Conservation (phyloP, 2,113 vertebrate species). For the Agapornis roseicollis region DNA sequence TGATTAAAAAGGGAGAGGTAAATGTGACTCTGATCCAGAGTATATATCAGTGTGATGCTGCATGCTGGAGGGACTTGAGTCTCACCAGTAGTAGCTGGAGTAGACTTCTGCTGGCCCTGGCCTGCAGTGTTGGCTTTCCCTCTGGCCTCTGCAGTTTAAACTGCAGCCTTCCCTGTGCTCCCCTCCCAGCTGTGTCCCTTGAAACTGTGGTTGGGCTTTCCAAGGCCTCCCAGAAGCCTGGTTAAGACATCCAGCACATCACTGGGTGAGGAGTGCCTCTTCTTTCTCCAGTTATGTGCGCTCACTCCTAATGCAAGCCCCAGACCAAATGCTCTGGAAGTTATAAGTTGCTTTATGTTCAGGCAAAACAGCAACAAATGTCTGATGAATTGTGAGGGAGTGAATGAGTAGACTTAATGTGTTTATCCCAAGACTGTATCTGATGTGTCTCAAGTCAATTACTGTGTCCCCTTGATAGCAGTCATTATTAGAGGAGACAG, state of each 20-base stretch:
- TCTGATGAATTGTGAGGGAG: neutral
- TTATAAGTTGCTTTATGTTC: neutral
- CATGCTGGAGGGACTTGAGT: neutral
- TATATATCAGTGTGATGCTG: neutral
- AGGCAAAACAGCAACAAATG: neutral
- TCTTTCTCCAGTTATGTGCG: fast-evolving
- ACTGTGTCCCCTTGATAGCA: too few relatives aligned
- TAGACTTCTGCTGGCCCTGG: neutral
- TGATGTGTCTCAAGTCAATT: neutral
- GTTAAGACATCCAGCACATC: neutral
- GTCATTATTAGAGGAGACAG: neutral
- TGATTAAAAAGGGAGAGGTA: neutral
- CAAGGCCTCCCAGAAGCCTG: neutral
- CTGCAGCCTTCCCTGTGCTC: neutral
- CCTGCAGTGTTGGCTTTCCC: neutral
- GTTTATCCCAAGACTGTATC: neutral
- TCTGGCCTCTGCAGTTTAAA: neutral
- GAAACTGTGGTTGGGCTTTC: neutral
- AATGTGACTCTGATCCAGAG: neutral
- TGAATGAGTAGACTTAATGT: neutral
- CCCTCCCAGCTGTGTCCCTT: neutral
- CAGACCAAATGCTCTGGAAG: neutral
- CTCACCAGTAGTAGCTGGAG: neutral
- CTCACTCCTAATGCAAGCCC: neutral
- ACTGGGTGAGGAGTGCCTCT: neutral